phyloP scores from a whole-genome alignment of 2,888 invertebrate species.

The Aporophyla nigra region DNA sequence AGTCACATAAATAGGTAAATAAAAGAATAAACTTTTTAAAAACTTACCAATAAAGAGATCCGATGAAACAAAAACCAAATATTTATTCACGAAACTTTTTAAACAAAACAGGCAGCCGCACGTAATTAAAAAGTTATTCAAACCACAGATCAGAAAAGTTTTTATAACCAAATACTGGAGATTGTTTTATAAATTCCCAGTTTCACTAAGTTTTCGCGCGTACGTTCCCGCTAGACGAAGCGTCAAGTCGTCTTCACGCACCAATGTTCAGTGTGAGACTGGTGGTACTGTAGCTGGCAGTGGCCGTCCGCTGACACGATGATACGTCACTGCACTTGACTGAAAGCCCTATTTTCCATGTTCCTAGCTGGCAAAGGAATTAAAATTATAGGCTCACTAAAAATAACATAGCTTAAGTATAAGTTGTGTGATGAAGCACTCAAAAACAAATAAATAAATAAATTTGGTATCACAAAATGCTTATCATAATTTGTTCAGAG shows the following conservation, averaged over 20 bases:
- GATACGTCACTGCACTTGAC: constrained; percentile 47
- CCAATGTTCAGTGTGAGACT: constrained; percentile 71
- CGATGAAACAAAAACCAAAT: constrained; percentile 44
- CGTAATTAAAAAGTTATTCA: constrained; percentile 49
- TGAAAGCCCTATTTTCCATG: constrained; percentile 31
- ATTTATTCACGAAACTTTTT: constrained; percentile 54
- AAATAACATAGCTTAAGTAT: neutral
- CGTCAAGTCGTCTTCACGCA: constrained; percentile 68
- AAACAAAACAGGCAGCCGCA: constrained; percentile 50
- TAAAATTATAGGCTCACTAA: neutral
- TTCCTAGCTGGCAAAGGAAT: constrained; percentile 1
- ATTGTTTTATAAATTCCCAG: constrained; percentile 15
- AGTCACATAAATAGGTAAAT: neutral
- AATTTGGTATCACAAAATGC: no score
- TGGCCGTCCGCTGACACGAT: constrained; percentile 46
- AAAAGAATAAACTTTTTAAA: neutral
- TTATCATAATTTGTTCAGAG: no score
- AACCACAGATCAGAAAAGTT: constrained; percentile 44
- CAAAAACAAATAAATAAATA: no score
- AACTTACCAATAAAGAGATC: constrained; percentile 62
- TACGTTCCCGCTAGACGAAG: constrained; percentile 51
- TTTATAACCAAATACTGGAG: constrained; percentile 11
- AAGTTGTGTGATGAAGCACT: no score
- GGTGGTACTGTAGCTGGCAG: constrained; percentile 51
- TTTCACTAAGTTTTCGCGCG: constrained; percentile 66